Evolutionary conservation across 2,797 vertebrate species (phyloP).

Genomic region (Prionace glauca): DNA sequence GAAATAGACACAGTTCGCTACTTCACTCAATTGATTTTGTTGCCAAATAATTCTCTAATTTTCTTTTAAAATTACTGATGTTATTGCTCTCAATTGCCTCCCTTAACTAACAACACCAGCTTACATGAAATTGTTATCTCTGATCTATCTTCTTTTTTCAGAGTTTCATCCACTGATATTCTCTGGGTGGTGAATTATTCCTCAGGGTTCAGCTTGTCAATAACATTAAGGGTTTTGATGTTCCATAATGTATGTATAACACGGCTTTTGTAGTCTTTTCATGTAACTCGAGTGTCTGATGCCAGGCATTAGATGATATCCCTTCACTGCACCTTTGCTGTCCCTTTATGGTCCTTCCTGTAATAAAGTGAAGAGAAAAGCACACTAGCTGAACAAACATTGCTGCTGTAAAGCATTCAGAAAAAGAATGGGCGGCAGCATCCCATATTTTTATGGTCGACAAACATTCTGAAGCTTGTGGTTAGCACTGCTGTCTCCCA

Average conservation of each 20-base stretch:
- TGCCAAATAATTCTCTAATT: neutral
- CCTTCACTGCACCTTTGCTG: neutral
- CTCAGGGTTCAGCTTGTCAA: neutral
- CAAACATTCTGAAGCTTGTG: neutral
- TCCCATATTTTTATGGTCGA: neutral
- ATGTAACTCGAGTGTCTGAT: neutral
- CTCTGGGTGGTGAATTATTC: neutral
- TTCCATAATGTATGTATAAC: neutral
- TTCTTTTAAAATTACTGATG: neutral
- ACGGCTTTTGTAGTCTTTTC: neutral
- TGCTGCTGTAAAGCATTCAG: neutral
- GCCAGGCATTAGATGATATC: neutral
- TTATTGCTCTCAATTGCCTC: too few species aligned
- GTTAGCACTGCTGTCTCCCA: neutral
- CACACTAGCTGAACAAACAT: neutral
- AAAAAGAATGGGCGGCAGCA: neutral
- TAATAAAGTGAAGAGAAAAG: neutral
- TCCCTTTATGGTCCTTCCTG: neutral
- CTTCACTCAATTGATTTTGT: neutral
- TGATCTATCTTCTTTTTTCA: neutral
- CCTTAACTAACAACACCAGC: too few species aligned
- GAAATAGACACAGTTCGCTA: neutral
- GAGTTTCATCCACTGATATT: neutral
- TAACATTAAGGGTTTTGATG: neutral
- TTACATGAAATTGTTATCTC: neutral